phyloP scores from a whole-genome alignment of 2,888 invertebrate species.

The Drosophila monieri region DNA sequence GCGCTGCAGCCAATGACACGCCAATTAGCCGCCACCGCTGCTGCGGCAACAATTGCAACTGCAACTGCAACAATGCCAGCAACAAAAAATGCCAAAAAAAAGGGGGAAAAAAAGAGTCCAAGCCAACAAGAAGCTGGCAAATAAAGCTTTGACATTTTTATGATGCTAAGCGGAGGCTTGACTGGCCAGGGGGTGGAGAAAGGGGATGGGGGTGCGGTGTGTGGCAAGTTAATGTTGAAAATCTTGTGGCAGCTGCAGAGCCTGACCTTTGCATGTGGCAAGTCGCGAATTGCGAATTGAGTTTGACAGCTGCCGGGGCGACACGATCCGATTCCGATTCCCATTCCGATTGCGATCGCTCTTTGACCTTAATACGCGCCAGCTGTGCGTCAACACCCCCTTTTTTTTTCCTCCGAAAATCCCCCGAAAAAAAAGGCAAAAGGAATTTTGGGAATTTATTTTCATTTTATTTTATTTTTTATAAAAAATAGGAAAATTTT shows the following conservation, averaged over 20 bases:
- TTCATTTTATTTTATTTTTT: no score
- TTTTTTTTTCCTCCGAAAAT: background rate
- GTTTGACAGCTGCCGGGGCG: slow-evolving; percentile 78
- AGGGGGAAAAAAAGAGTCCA: slow-evolving; percentile 1
- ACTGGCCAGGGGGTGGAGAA: slow-evolving; percentile 28
- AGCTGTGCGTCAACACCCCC: slow-evolving; percentile 65
- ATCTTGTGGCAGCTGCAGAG: slow-evolving; percentile 49
- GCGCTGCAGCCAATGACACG: slow-evolving; percentile 77
- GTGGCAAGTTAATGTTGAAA: slow-evolving; percentile 49
- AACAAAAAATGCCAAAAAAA: no score
- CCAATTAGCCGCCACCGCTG: slow-evolving; percentile 70
- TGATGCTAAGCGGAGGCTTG: slow-evolving; percentile 67
- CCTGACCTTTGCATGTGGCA: slow-evolving; percentile 72
- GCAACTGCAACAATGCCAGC: slow-evolving; percentile 31
- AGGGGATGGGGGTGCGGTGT: slow-evolving; percentile 38
- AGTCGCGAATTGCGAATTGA: slow-evolving; percentile 67
- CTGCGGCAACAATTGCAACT: slow-evolving; percentile 29
- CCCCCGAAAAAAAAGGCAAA: no score
- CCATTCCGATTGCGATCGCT: slow-evolving; percentile 65
- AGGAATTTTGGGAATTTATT: no score
- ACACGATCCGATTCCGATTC: slow-evolving; percentile 71
- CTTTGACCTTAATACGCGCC: slow-evolving; percentile 80
- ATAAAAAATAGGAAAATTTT: no score
- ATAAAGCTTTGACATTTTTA: slow-evolving; percentile 80
- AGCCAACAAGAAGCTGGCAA: slow-evolving; percentile 59